phyloP scores from a whole-genome alignment of 2,113 vertebrate genomes.

The Entomyzon cyanotis region DNA sequence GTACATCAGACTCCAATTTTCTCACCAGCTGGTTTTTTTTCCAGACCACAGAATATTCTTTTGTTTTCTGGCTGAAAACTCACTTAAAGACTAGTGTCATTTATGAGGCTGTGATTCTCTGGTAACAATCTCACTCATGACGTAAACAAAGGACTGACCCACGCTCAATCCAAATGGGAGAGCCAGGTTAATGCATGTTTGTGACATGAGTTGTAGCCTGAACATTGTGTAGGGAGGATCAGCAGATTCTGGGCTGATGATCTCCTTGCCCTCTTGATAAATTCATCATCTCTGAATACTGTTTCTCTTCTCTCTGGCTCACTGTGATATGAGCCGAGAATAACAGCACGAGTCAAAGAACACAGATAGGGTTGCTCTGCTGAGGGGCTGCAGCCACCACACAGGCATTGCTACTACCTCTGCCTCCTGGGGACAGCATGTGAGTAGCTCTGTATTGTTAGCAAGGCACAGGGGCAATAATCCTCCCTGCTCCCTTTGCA shows the following conservation, averaged over 20 bases:
- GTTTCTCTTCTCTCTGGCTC: neutral
- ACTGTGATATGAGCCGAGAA: neutral
- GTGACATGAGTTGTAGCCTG: neutral
- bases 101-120: neutral
- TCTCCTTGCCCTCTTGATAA: neutral
- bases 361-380: neutral
- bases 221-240: neutral
- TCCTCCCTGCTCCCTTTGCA: neutral
- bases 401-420: fast-evolving
- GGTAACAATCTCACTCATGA: neutral
- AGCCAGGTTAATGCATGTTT: neutral
- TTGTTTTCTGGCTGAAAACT: neutral
- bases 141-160: neutral
- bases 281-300: neutral
- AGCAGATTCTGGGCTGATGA: neutral
- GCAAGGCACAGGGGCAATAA: neutral
- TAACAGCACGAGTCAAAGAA: neutral
- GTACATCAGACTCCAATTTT: neutral
- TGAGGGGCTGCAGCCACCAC: neutral
- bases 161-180: neutral
- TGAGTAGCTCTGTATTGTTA: neutral
- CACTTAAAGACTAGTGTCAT: neutral
- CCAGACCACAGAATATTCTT: neutral
- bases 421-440: neutral
- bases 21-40: neutral